phyloP scores from a whole-genome alignment of 1,140 invertebrate species.

The Dufourea novaeangliae region DNA sequence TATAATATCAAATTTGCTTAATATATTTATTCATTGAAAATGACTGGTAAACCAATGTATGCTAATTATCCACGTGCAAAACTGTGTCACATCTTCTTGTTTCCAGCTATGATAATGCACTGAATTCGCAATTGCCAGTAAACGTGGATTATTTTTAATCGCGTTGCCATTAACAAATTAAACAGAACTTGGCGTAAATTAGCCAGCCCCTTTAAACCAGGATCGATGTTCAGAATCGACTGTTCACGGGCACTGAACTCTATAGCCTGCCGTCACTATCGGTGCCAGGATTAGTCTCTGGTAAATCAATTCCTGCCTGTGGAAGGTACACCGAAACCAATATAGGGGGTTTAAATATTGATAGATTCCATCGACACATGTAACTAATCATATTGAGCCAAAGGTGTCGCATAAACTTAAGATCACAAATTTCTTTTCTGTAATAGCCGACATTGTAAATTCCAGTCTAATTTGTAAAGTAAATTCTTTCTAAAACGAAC shows the following conservation, averaged over 20 bases:
- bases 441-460: too few relatives aligned
- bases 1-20: too few relatives aligned
- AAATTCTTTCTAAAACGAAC: too few relatives aligned
- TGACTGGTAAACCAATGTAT: too few relatives aligned
- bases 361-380: background rate
- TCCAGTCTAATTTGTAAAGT: too few relatives aligned
- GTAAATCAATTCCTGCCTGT: background rate
- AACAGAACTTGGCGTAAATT: background rate
- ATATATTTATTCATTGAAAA: too few relatives aligned
- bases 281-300: background rate
- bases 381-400: background rate
- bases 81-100: background rate
- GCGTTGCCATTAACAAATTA: slow-evolving; percentile 1
- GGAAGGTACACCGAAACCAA: background rate
- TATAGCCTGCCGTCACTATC: background rate
- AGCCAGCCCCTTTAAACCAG: background rate
- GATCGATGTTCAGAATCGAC: background rate
- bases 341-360: background rate
- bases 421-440: too few relatives aligned
- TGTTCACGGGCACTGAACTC: background rate
- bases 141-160: background rate
- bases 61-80: too few relatives aligned
- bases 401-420: too few relatives aligned
- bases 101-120: background rate
- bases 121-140: background rate